Conservation (phyloP, 2,797 vertebrate genomes). For the Fistularia tabacaria region DNA sequence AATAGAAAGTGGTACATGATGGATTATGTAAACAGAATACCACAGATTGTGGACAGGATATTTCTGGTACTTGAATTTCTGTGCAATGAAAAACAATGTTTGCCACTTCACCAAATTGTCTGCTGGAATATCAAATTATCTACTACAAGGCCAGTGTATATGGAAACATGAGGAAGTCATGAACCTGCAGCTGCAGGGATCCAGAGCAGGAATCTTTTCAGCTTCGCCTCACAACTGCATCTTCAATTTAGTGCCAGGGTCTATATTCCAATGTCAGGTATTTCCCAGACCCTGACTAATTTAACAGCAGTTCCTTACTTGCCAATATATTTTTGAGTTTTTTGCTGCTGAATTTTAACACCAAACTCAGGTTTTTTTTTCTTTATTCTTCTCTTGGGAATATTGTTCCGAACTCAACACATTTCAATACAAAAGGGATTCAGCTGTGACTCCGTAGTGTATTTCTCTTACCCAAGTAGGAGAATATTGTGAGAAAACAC, state of each 20-base stretch:
- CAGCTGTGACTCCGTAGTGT: neutral
- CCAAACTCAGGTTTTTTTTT: conserved; percentile 45
- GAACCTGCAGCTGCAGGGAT: no score
- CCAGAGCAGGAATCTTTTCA: no score
- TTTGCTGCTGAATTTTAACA: conserved; percentile 30
- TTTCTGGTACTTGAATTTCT: no score
- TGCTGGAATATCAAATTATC: no score
- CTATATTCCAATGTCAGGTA: neutral
- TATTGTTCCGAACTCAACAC: conserved; percentile 14
- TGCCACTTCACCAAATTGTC: no score
- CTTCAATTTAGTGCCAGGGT: no score
- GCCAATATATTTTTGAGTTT: conserved; percentile 15
- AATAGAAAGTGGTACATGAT: no score
- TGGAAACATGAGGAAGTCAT: no score
- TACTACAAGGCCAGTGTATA: no score
- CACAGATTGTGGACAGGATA: neutral
- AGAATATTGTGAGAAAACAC: conserved; percentile 11
- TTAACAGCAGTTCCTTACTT: neutral
- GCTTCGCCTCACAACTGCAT: no score
- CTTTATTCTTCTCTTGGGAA: conserved; percentile 1
- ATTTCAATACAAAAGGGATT: conserved; percentile 19
- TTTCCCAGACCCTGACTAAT: conserved; percentile 1
- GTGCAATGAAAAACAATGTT: no score
- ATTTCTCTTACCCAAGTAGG: neutral
- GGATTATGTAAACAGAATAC: conserved; percentile 17